Percentiles rank a stretch among this genome's conserved stretches.
Conservation (phyloP, 2,113 vertebrate species). For the Albula goreensis region DNA sequence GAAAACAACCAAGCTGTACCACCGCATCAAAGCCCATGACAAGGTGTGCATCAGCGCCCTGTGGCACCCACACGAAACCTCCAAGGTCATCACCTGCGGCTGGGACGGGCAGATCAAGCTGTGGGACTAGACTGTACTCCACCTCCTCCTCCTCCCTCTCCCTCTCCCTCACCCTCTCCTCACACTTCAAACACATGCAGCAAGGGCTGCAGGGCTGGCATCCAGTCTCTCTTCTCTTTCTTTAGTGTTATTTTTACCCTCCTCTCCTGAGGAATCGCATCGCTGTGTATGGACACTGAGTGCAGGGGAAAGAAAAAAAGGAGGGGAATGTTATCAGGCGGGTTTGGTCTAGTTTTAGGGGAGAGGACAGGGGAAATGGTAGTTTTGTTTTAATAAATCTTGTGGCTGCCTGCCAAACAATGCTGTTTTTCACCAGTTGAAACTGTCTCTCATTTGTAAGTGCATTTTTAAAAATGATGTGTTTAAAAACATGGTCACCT, state of each 20-base stretch:
- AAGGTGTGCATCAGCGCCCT: conserved; percentile 97
- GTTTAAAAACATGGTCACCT: background rate
- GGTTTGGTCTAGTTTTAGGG: background rate
- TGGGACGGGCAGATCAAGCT: conserved; percentile 98
- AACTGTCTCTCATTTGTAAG: background rate
- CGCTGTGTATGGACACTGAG: background rate
- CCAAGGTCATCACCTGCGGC: conserved; percentile 96
- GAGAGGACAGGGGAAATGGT: background rate
- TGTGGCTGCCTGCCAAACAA: background rate
- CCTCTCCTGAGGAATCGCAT: background rate
- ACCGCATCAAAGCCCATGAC: conserved; percentile 94
- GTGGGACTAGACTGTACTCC: conserved; percentile 79
- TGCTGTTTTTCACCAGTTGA: no score
- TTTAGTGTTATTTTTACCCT: conserved; percentile 44
- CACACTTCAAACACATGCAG: background rate
- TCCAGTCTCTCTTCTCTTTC: conserved; percentile 63
- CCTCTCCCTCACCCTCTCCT: no score
- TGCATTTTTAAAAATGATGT: background rate
- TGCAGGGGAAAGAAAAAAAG: background rate
- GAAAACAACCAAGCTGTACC: conserved; percentile 99
- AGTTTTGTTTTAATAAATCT: background rate
- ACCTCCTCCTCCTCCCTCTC: background rate
- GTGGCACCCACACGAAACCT: conserved; percentile 98
- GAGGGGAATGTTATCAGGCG: conserved; percentile 6
- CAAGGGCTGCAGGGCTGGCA: conserved; percentile 60